These are phyloP conservation scores for Petaurus breviceps DNA, from an alignment of 2,113 vertebrate genomes.

Conservation along the genomic window DNA sequence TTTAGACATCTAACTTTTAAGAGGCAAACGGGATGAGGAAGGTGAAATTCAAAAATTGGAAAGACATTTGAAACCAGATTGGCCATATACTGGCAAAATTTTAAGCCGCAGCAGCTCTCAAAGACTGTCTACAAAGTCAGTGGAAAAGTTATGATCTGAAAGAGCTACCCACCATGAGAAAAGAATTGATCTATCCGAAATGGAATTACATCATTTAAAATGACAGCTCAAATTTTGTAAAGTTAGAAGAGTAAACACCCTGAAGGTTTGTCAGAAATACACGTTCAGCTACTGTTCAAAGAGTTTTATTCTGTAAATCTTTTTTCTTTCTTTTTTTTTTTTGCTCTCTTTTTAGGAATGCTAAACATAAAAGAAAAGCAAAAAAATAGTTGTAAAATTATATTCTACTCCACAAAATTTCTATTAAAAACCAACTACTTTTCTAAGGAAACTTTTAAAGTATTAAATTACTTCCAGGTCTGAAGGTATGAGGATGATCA, in stretches of 20 bases:
- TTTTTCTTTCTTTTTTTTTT: slow-evolving; percentile 1
- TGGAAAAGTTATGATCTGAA: neutral
- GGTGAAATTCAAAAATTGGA: neutral
- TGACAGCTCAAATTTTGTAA: slow-evolving; percentile 40
- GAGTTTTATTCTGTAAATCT: slow-evolving; percentile 16
- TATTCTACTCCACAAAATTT: slow-evolving; percentile 53
- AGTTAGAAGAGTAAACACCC: slow-evolving; percentile 51
- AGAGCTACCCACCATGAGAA: neutral
- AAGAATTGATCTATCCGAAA: neutral
- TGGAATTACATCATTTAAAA: slow-evolving; percentile 15
- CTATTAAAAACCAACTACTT: slow-evolving; percentile 23
- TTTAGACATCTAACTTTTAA: neutral
- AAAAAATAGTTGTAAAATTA: slow-evolving; percentile 28
- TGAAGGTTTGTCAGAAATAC: slow-evolving; percentile 41
- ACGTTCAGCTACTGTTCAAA: slow-evolving; percentile 19
- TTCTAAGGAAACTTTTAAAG: neutral
- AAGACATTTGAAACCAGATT: neutral
- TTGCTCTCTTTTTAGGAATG: slow-evolving; percentile 46
- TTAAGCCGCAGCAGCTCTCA: neutral
- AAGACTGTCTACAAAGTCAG: no score
- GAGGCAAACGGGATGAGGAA: neutral
- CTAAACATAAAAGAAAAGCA: slow-evolving; percentile 1
- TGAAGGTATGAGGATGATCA: neutral
- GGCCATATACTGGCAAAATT: neutral
- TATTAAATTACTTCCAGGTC: neutral